phyloP scores from a whole-genome alignment of 2,113 vertebrate genomes.

The Grammomys dolichurus region DNA sequence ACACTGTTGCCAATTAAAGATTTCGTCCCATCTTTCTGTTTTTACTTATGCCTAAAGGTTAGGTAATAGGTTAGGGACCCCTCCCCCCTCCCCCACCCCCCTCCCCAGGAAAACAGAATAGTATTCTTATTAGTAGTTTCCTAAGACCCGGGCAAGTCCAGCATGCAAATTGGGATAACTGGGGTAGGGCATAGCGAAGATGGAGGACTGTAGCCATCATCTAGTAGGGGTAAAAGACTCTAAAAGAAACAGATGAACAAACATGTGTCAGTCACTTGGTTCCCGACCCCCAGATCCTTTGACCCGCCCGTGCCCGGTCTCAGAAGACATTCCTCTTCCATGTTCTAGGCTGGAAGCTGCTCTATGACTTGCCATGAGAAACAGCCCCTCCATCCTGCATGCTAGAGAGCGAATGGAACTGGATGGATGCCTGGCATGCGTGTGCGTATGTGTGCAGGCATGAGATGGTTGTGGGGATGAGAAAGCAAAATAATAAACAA shows the following conservation, averaged over 20 bases:
- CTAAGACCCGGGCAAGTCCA: conserved; percentile 63
- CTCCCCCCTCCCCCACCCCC: background rate
- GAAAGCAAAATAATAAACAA: background rate
- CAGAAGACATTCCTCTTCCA: conserved; percentile 26
- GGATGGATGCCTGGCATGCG: conserved; percentile 53
- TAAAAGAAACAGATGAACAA: conserved; percentile 84
- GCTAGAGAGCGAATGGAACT: background rate
- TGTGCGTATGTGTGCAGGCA: background rate
- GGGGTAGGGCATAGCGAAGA: conserved; percentile 62
- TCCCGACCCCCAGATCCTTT: conserved; percentile 30
- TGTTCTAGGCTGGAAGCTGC: conserved; percentile 28
- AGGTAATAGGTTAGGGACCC: conserved; percentile 52
- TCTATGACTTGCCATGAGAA: conserved; percentile 10
- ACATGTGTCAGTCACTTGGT: conserved; percentile 78
- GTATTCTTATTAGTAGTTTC: conserved; percentile 78
- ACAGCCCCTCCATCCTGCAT: background rate
- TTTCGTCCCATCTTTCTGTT: background rate
- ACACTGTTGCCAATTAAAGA: conserved; percentile 50
- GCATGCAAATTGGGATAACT: conserved; percentile 77
- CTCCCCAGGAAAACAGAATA: conserved; percentile 68
- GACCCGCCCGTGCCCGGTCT: conserved; percentile 67
- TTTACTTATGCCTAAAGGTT: conserved; percentile 44
- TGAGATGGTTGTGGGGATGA: conserved; percentile 41
- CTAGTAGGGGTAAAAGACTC: conserved; percentile 71
- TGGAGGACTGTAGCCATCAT: conserved; percentile 75